Percentiles rank a stretch among this genome's conserved stretches.
phyloP scores from a whole-genome alignment of 2,888 invertebrate species.

The Spicauda simplicius region DNA sequence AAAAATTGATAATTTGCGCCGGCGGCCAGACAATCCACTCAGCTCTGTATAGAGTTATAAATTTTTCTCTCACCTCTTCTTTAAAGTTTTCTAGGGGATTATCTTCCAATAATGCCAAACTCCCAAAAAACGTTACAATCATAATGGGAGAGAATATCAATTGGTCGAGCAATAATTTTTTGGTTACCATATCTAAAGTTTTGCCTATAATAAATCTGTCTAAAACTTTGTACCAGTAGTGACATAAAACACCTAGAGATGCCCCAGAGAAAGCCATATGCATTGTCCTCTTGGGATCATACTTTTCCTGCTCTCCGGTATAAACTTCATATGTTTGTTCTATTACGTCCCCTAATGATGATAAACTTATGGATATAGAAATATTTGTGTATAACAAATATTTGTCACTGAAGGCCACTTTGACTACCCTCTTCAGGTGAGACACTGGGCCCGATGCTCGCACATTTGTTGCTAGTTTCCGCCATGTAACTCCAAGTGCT shows the following conservation, averaged over 20 bases:
- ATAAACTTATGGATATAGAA: conserved; percentile 90
- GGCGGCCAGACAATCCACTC: conserved; percentile 98
- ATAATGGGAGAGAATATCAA: conserved; percentile 93
- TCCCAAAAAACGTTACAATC: conserved; percentile 92
- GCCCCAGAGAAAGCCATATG: conserved; percentile 93
- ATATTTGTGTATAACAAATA: conserved; percentile 93
- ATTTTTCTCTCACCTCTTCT: conserved; percentile 90
- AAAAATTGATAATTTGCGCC: conserved; percentile 96
- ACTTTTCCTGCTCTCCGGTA: conserved; percentile 84
- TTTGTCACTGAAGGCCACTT: conserved; percentile 86
- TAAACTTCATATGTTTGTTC: conserved; percentile 93
- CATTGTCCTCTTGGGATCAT: conserved; percentile 87
- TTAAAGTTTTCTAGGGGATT: conserved; percentile 86
- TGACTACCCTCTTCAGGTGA: conserved; percentile 55
- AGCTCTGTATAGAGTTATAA: conserved; percentile 90
- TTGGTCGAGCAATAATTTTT: conserved; percentile 94
- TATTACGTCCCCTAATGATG: conserved; percentile 91
- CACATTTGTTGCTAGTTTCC: conserved; percentile 60
- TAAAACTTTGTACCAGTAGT: conserved; percentile 94
- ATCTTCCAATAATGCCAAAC: conserved; percentile 90
- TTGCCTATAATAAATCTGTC: conserved; percentile 91
- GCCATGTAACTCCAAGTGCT: conserved; percentile 64
- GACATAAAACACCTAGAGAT: conserved; percentile 92
- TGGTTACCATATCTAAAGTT: conserved; percentile 87
- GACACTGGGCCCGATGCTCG: conserved; percentile 50